A percentile compares a stretch with the other conserved stretches of the same genome.
These are phyloP conservation scores for Pomacea canaliculata DNA, from an alignment of 2,888 invertebrate species.

Conservation along the genomic window DNA sequence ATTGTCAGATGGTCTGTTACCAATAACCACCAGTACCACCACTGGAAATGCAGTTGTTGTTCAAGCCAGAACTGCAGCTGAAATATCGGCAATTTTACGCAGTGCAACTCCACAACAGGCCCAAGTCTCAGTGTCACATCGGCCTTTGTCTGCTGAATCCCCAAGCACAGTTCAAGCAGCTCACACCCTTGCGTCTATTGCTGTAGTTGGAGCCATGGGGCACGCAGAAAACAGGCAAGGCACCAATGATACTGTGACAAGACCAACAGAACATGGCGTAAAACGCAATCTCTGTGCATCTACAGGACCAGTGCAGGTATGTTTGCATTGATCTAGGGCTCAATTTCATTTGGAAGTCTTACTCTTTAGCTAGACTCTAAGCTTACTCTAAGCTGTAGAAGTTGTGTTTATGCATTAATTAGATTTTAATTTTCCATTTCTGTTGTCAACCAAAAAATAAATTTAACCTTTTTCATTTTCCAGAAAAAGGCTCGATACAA, in stretches of 20 bases:
- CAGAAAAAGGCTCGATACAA: background rate
- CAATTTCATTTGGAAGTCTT: too few relatives aligned
- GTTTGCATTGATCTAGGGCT: too few relatives aligned
- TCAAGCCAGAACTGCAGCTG: background rate
- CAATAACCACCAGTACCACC: too few relatives aligned
- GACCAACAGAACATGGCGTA: background rate
- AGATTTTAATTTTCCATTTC: too few relatives aligned
- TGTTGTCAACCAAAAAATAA: too few relatives aligned
- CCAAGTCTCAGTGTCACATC: background rate
- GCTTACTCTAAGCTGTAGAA: too few relatives aligned
- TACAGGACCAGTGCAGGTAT: background rate
- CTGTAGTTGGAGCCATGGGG: background rate
- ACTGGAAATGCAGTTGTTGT: too few relatives aligned
- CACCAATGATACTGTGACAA: background rate
- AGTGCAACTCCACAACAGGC: background rate
- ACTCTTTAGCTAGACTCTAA: too few relatives aligned
- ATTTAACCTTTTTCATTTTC: background rate
- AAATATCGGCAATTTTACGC: constrained; percentile 3
- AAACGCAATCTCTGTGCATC: background rate
- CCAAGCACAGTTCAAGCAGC: background rate
- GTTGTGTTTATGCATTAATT: too few relatives aligned
- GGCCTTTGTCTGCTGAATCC: background rate
- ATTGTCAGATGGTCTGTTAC: too few relatives aligned
- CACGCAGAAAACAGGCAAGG: background rate
- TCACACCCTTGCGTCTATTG: background rate